Base-by-base conservation (phyloP, 2,113 vertebrate species). In the Coracopsis vasa region DNA sequence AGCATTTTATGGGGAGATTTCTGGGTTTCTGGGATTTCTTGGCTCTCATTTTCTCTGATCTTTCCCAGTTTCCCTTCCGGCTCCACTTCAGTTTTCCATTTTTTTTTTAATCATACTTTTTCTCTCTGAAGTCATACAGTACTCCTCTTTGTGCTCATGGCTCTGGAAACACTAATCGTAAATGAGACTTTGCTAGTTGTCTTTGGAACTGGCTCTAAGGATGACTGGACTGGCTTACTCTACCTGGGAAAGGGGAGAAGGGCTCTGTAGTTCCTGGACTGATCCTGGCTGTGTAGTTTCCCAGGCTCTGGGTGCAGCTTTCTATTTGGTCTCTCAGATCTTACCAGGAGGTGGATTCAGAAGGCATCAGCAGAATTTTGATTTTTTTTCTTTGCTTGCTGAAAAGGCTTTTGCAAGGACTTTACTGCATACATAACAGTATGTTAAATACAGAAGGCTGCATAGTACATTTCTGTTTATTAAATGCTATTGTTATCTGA, bases 291-390 rank as follows among this genome's bases (percentile, higher is more conserved):
- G 0, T 31, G 17, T 16, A 8, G 25, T 75, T 82, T 83, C 44
- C 39, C 62, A 83, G 31, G 16, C 42, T 72, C 42, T 28, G 61
- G 31, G 41, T 3, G 0, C 61, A 54, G 8, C 13, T 90, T 80
- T 48, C 14, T 56, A 0, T 88, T 82, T 61, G 62, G 9, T 65
- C 53, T 51, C 56, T 80, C 0, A 0, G 25, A 25, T 50, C n/a
- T 67, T 50, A 45, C 25, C 29, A 20, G 37, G n/a, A 72, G 33
- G 29, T 71, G 62, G 62, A 60, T 79, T 92, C 28, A 54, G 37
- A 75, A 90, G 85, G 18, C 10, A 31, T 41, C 16, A 15, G 16
- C 23, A 61, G 33, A 48, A 41, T 66, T 84, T 29, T 73, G 33
- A 8, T 64, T 81, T 66, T 64, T 81, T 66, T 48, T 27, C 45